Percentiles rank a stretch among this genome's conserved stretches.
Conservation (phyloP, 2,797 vertebrate species). For the Aplochiton taeniatus region DNA sequence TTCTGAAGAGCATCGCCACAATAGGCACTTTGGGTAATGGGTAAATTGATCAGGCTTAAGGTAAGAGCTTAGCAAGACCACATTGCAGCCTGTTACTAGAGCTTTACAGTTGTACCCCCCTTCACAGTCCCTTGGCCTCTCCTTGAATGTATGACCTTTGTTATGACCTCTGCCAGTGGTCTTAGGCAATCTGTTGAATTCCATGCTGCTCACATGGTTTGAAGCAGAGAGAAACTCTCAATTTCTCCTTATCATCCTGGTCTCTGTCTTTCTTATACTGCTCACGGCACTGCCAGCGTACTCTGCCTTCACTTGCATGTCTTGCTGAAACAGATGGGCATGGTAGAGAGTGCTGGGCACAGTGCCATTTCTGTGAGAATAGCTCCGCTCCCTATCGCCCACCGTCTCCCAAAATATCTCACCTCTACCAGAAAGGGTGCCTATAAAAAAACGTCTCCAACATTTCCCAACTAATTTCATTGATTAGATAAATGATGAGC, state of each 20-base stretch:
- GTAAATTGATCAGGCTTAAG: constrained; percentile 15
- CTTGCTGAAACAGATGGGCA: constrained; percentile 18
- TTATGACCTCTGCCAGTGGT: constrained; percentile 6
- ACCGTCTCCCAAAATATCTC: constrained; percentile 20
- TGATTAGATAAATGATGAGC: too few species aligned
- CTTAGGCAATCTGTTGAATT: background rate
- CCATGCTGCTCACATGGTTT: background rate
- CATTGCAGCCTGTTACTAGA: background rate
- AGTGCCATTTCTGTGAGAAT: constrained; percentile 28
- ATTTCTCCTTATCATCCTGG: background rate
- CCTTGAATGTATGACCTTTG: background rate
- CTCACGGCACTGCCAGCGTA: background rate
- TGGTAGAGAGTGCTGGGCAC: constrained; percentile 6
- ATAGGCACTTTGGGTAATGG: constrained; percentile 23
- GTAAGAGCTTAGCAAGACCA: constrained; percentile 24
- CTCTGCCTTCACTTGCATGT: constrained; percentile 9
- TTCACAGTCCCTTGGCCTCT: constrained; percentile 1
- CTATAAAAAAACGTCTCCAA: constrained; percentile 2
- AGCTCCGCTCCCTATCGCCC: constrained; percentile 12
- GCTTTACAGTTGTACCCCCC: background rate
- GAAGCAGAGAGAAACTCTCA: background rate
- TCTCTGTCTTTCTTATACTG: constrained; percentile 1
- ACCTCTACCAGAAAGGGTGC: constrained; percentile 15
- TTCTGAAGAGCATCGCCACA: constrained; percentile 14
- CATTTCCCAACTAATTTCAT: too few species aligned